These are phyloP conservation scores for Caerostris darwini DNA, from an alignment of 1,140 invertebrate genomes.

Conservation along the genomic window DNA sequence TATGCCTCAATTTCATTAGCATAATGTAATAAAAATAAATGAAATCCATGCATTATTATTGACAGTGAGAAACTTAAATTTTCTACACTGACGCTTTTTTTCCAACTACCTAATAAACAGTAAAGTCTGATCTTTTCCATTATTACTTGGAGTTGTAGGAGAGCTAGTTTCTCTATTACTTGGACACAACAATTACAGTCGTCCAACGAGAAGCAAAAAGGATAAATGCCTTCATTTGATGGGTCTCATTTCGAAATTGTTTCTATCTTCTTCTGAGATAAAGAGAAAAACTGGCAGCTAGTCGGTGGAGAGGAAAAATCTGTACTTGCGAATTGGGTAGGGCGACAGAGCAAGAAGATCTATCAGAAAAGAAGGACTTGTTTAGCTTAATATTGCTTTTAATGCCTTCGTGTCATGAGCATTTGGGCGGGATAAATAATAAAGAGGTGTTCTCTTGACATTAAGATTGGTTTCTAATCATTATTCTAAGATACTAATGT, in stretches of 20 bases:
- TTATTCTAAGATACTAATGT: background rate
- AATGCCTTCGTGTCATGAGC: background rate
- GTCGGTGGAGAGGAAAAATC: slow-evolving; percentile 13
- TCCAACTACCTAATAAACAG: background rate
- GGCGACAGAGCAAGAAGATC: background rate
- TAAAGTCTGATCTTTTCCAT: slow-evolving; percentile 24
- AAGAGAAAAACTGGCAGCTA: slow-evolving; percentile 37
- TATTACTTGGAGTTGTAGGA: background rate
- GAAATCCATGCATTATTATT: background rate
- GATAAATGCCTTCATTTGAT: slow-evolving; percentile 53
- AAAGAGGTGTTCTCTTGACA: background rate
- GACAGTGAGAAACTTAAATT: background rate
- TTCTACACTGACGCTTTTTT: background rate
- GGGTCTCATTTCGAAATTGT: slow-evolving; percentile 60
- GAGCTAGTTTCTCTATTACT: slow-evolving; percentile 28
- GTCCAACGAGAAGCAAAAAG: background rate
- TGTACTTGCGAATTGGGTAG: slow-evolving; percentile 12
- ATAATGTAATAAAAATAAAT: background rate
- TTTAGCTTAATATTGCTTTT: background rate
- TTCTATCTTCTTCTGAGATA: slow-evolving; percentile 38
- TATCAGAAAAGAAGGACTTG: slow-evolving; percentile 27
- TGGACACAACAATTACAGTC: slow-evolving; percentile 33
- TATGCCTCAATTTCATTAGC: too few species aligned
- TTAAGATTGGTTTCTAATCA: background rate
- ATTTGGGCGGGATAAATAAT: slow-evolving; percentile 17